Conservation (phyloP, 2,888 invertebrate genomes). For the Archips xylosteana region DNA sequence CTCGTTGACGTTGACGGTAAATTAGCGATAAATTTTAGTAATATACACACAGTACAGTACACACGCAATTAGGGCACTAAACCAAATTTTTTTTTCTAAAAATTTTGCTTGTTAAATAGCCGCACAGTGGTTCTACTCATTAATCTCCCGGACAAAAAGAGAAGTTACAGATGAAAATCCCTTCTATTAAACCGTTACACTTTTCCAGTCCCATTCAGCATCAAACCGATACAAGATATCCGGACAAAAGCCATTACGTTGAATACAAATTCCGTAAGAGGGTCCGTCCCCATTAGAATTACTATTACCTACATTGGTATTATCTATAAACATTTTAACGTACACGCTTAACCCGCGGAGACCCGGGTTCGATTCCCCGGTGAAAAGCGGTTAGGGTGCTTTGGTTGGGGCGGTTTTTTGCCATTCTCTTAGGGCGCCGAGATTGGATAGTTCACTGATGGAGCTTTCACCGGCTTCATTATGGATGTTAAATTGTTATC, state of each 20-base stretch:
- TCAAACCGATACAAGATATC: conserved; percentile 64
- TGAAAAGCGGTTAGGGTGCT: conserved; percentile 73
- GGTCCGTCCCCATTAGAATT: conserved; percentile 74
- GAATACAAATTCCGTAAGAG: conserved; percentile 76
- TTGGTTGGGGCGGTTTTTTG: conserved; percentile 68
- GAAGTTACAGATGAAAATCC: conserved; percentile 45
- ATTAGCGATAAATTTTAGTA: not conserved
- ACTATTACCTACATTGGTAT: conserved; percentile 79
- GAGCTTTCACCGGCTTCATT: conserved; percentile 71
- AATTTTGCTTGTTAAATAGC: conserved; percentile 20
- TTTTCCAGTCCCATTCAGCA: conserved; percentile 65
- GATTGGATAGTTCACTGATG: conserved; percentile 68
- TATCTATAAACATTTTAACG: conserved; percentile 85
- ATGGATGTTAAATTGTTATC: conserved; percentile 72
- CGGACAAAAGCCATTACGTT: conserved; percentile 75
- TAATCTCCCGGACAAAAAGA: conserved; percentile 37
- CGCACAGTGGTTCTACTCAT: conserved; percentile 38
- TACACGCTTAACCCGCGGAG: conserved; percentile 82
- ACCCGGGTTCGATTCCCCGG: conserved; percentile 74
- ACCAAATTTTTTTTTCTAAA: not conserved
- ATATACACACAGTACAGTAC: not conserved
- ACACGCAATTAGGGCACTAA: not conserved
- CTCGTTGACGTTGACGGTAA: not conserved
- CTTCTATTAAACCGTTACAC: conserved; percentile 53
- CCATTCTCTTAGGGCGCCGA: conserved; percentile 70